These are phyloP conservation scores for Drosophila punjabiensis DNA, from an alignment of 1,140 invertebrate species.

Conservation along the genomic window DNA sequence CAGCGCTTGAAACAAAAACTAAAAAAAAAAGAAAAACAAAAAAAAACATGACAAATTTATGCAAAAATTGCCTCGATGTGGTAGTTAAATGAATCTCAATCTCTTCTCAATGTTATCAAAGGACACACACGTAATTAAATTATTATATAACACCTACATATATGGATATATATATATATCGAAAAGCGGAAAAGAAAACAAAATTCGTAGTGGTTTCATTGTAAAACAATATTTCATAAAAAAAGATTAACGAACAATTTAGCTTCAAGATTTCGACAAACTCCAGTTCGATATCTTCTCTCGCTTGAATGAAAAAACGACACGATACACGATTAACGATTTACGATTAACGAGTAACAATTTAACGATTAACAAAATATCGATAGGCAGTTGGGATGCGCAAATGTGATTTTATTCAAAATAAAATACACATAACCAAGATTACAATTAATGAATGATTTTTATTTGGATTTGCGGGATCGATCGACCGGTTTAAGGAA, in stretches of 20 bases:
- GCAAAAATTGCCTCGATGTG: conserved; percentile 74
- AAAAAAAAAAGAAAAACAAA: conserved; percentile 2
- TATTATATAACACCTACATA: conserved; percentile 42
- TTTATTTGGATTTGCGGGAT: conserved; percentile 71
- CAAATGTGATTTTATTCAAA: conserved; percentile 85
- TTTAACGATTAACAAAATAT: conserved; percentile 33
- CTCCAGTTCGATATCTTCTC: conserved; percentile 47
- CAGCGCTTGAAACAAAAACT: conserved; percentile 53
- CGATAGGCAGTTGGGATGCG: conserved; percentile 63
- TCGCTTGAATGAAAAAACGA: conserved; percentile 42
- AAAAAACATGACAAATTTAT: conserved; percentile 43
- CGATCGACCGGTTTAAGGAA: conserved; percentile 35
- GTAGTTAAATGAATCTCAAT: conserved; percentile 84
- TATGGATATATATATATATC: conserved; percentile 15
- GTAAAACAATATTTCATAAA: conserved; percentile 81
- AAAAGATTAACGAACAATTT: conserved; percentile 54
- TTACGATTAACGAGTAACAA: conserved; percentile 28
- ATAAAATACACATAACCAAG: conserved; percentile 81
- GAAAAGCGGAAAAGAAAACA: conserved; percentile 52
- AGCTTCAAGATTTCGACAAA: conserved; percentile 50
- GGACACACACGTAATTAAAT: conserved; percentile 59
- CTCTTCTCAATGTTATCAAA: conserved; percentile 79
- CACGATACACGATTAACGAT: conserved; percentile 11
- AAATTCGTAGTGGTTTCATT: conserved; percentile 84
- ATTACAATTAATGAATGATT: conserved; percentile 75